Evolutionary conservation across 2,797 vertebrate species (phyloP), one percentile per base, ranked within the genome.

Genomic region (Australoheros facetus): DNA sequence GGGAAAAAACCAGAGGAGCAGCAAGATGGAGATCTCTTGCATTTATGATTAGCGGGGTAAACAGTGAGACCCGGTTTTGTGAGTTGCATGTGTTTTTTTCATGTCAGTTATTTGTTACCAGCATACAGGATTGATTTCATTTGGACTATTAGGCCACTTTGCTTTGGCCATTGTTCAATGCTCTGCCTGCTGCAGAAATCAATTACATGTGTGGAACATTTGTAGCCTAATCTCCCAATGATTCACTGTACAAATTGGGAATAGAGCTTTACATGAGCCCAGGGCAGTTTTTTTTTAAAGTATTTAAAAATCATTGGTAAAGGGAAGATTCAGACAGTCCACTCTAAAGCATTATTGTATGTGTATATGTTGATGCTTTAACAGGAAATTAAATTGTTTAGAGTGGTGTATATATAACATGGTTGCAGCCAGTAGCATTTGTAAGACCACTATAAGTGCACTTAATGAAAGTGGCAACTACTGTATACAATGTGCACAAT

Each of bases 231-330:
- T 89, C 75, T 81, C 51, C 37, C 72, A 56, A 26, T 81, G 72
- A 88, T 85, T 83, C 78, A 75, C 81, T 89, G 83, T 87, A 92
- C 81, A 88, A 87, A 91, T 87, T 83, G 83, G 76, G 71, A 72
- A 80, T 85, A 60, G 79, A 66, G 39, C 79, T 87, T 89, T 79
- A 85, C 77, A 66, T 76, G 56, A 88, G 86, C 55, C 79, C 75
- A 77, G 75, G 51, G 74, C 53, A 75, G 34, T 16, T 71, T 85
- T 84, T 83, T 34, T 45, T 11, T 48, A 1, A 19, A 66, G 62
- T 17, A 28, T 66, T 66, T 66, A 66, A 48, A 66, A 66, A 45
- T 66, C 3, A 17, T 23, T 28, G 62, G 16, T 48, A n/a, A 48
- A 30, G 3, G 42, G 64, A 8, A 1, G 17, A 48, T 8, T 69